Evolutionary conservation across 2,888 invertebrate species (phyloP), one percentile per base, ranked within the genome.

Genomic region (Nymphalis urticae): DNA sequence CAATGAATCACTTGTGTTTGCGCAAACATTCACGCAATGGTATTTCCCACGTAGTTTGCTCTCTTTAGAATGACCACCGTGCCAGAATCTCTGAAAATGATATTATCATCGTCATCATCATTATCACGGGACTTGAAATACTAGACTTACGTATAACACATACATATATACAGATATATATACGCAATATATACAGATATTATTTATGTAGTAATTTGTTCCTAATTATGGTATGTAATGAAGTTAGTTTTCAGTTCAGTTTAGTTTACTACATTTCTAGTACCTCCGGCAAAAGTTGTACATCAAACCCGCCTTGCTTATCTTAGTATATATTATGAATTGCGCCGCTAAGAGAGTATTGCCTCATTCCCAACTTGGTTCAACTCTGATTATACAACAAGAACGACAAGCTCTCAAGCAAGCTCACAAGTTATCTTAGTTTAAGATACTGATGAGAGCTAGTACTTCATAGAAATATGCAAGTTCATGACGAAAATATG

Each of bases 301-400:
- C 32, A 32, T 56, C 17, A 56, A 56, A 8, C 17, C 42, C 13
- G 42, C 42, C 13, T 42, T 13, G 13, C 3, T 42, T 42, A 42
- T 42, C 13, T 54, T 5, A 32, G 16, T 56, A 56, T 32, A 54
- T 17, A 27, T 17, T 8, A 24, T 27, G 7, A 6, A 56, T 56
- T 56, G 8, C 13, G 8, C 17, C 16, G 7, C 27, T 32, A 17
- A 17, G 24, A 56, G 24, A 32, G 27, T 56, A 27, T 7, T n/a
- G 32, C 27, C 32, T 56, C 27, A 27, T 56, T 56, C 54, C 32
- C 27, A 56, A 56, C 54, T 56, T n/a, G 24, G 53, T 53, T 53
- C 32, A 17, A 32, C 17, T 27, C 54, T 56, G 54, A 17, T 56
- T 32, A 32, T 32, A 53, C 24, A 54, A 54, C 27, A 54, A 51